phyloP scores from a whole-genome alignment of 2,888 invertebrate genomes.

The Elysia crispata region DNA sequence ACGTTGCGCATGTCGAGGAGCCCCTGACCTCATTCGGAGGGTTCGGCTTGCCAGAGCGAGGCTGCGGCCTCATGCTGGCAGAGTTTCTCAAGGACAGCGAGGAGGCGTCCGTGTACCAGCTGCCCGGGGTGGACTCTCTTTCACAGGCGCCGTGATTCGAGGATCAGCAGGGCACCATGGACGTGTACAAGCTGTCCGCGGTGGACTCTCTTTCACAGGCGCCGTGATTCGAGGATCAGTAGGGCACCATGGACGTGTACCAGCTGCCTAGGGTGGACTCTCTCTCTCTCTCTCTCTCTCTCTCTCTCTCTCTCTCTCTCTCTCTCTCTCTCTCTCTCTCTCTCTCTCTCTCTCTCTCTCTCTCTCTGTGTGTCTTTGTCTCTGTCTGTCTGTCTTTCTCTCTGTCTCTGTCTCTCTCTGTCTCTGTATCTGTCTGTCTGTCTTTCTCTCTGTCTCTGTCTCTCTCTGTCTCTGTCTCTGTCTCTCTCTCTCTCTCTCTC shows the following conservation, averaged over 20 bases:
- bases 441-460: too few relatives aligned
- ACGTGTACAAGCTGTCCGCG: neutral
- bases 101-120: slow-evolving; percentile 31
- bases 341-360: slow-evolving; percentile 33
- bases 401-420: too few relatives aligned
- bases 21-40: slow-evolving; percentile 40
- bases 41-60: slow-evolving; percentile 19
- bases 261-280: too few relatives aligned
- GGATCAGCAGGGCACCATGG: neutral
- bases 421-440: too few relatives aligned
- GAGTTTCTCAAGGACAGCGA: slow-evolving; percentile 19
- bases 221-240: neutral
- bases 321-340: slow-evolving; percentile 27
- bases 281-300: slow-evolving; percentile 23
- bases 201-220: slow-evolving; percentile 26
- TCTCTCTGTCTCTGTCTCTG: neutral
- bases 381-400: too few relatives aligned
- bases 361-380: too few relatives aligned
- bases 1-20: slow-evolving; percentile 35
- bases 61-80: slow-evolving; percentile 29
- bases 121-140: slow-evolving; percentile 21
- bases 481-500: slow-evolving; percentile 17
- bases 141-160: slow-evolving; percentile 27
- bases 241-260: neutral
- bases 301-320: slow-evolving; percentile 13